Base-by-base conservation (phyloP, 1,140 invertebrate species). In the Thaumatotibia leucotreta region DNA sequence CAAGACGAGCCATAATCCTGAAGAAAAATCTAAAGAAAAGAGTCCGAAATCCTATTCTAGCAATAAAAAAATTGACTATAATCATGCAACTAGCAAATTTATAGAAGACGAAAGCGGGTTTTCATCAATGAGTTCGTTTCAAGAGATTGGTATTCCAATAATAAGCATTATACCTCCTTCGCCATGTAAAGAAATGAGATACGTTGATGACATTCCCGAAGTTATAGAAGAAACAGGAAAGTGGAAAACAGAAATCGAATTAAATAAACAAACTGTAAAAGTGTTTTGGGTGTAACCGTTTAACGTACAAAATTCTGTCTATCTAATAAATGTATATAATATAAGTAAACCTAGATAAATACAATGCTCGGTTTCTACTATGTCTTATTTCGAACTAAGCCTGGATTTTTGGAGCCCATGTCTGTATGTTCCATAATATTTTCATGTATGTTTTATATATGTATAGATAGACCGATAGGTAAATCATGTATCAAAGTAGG, bases 51-150 rank as follows among this genome's bases (percentile, higher is more conserved):
- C 6, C 92, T 92, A 75, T 33, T 50, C 74, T 61, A 75, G 82
- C 29, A 86, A 81, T 75, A 79, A 74, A 68, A 81, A 73, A 39
- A 14, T 62, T 81, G 84, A 29, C 85, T 79, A 49, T 33, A 39
- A 61, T 62, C 83, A 93, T 92, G 66, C 92, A 85, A 35, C 77
- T 14, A 75, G 77, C 20, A 82, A 86, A 76, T 87, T 86, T 52
- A 79, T 88, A 50, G 95, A 96, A 77, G 95, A 96, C 70, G 95
- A 96, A 77, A 96, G 95, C 76, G 96, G 96, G 10, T 96, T 96
- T 81, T 96, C 95, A 10, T 96, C 95, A 1, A 95, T 96, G 90
- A 96, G 94, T 80, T 96, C 95, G 2, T 96, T 96, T 74, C 95
- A 96, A 82, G 95, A 96, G 74, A 93, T 95, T 20, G 95, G 95